These are phyloP conservation scores for Drosophila nannoptera DNA, from an alignment of 1,140 invertebrate species.

Conservation along the genomic window DNA sequence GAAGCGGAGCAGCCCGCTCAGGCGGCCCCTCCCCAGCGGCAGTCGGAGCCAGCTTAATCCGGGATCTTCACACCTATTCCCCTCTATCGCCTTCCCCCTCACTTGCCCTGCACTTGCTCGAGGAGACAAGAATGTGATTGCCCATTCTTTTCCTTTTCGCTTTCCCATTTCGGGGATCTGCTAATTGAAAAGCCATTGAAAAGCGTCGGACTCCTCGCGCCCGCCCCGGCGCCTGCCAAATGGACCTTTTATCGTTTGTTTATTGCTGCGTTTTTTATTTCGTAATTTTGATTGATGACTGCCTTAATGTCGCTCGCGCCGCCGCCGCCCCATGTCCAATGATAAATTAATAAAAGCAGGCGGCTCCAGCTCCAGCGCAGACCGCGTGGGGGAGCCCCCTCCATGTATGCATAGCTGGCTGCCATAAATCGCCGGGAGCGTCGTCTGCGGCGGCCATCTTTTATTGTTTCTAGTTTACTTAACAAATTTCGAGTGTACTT, in stretches of 20 bases:
- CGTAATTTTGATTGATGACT: constrained; percentile 78
- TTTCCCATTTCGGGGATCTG: background rate
- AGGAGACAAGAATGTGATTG: no score
- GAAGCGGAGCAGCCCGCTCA: background rate
- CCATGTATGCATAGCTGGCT: constrained; percentile 56
- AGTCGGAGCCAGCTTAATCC: constrained; percentile 58
- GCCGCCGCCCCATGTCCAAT: constrained; percentile 35
- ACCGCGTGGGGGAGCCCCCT: constrained; percentile 23
- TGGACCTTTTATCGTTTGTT: constrained; percentile 62
- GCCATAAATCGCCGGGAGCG: constrained; percentile 57
- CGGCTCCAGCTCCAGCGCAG: constrained; percentile 7
- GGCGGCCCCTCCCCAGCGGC: constrained; percentile 41
- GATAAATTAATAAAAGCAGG: constrained; percentile 73
- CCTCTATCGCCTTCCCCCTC: background rate
- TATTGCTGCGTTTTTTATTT: constrained; percentile 62
- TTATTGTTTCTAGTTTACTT: constrained; percentile 52
- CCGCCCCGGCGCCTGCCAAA: constrained; percentile 5
- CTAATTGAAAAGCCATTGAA: constrained; percentile 37
- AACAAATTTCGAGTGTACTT: constrained; percentile 66
- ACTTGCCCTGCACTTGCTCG: no score
- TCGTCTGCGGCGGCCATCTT: constrained; percentile 58
- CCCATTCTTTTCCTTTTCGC: no score
- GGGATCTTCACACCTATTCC: constrained; percentile 64
- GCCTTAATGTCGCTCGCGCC: constrained; percentile 64
- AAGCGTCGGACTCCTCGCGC: constrained; percentile 13